Evolutionary conservation across 2,113 vertebrate species (phyloP), one percentile per base, ranked within the genome.

Genomic region (Motacilla tschutschensis): DNA sequence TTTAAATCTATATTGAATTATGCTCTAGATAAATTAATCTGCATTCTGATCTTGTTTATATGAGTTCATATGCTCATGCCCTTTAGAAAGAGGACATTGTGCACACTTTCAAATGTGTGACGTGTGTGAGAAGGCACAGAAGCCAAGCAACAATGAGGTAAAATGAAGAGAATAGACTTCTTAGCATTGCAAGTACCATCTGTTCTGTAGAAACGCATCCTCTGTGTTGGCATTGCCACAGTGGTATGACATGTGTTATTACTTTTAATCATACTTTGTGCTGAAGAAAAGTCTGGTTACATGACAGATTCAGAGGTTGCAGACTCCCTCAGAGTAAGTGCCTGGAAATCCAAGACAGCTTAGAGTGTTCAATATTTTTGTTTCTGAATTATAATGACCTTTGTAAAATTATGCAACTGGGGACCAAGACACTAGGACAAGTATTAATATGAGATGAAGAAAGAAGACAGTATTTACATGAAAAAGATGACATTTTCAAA

Each of bases 171-270:
- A 95, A 93, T 91, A 95, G 92, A 88, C 88, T 95, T 94, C 94
- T 95, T 94, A 95, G 90, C 93, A 93, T 91, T 93, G 92, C 92
- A 92, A 91, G 86, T 94, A 86, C 93, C 92, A 94, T 95, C 93
- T 94, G 93, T 95, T 95, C 93, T 95, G 90, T 88, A 93, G 94
- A 95, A 95, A 95, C 79, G 78, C 94, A 95, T 95, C 92, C 90
- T 94, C 88, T 92, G 71, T 94, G 88, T 92, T 95, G 94, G 93
- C 93, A 94, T 94, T 95, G 90, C 93, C 94, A 94, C 93, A 87
- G 87, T 94, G 93, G 94, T 94, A 94, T 95, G 94, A 94, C 94
- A 95, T 95, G 94, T 94, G 93, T 95, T 95, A 95, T 94, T 95
- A 95, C 91, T 95, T 95, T 94, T 95, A 93, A 94, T 95, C 91